phyloP scores from a whole-genome alignment of 2,888 invertebrate genomes.

The Palloptera scutellata region DNA sequence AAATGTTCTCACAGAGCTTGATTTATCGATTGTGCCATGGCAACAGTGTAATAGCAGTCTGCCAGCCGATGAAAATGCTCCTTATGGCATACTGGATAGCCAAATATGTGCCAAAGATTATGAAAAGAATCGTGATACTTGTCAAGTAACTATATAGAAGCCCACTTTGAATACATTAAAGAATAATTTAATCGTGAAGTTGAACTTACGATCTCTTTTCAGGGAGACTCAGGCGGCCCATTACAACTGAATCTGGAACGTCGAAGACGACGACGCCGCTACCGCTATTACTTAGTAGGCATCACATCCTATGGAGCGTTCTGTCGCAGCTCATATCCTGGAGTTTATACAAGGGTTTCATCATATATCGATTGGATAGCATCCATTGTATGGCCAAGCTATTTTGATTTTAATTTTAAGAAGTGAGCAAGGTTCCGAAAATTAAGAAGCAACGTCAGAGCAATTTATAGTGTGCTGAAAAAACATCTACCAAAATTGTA shows the following conservation, averaged over 20 bases:
- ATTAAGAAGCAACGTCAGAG: too few relatives aligned
- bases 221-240: slow-evolving; percentile 59
- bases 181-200: not conserved
- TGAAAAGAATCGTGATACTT: slow-evolving; percentile 52
- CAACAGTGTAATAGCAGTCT: slow-evolving; percentile 45
- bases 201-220: not conserved
- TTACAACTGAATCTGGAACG: slow-evolving; percentile 50
- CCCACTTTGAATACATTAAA: too few relatives aligned
- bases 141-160: slow-evolving; percentile 44
- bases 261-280: slow-evolving; percentile 36
- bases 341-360: slow-evolving; percentile 54
- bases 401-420: slow-evolving; percentile 33
- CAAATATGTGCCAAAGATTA: slow-evolving; percentile 57
- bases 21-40: slow-evolving; percentile 46
- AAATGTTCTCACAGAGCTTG: slow-evolving; percentile 52
- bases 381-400: slow-evolving; percentile 52
- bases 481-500: too few relatives aligned
- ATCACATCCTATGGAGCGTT: slow-evolving; percentile 58
- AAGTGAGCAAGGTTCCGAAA: not conserved
- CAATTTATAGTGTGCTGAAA: too few relatives aligned
- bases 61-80: slow-evolving; percentile 43
- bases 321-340: slow-evolving; percentile 50
- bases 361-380: slow-evolving; percentile 57
- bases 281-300: slow-evolving; percentile 52
- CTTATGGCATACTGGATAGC: slow-evolving; percentile 48